Conservation (phyloP, 2,888 invertebrate genomes). For the Eupithecia subfuscata region DNA sequence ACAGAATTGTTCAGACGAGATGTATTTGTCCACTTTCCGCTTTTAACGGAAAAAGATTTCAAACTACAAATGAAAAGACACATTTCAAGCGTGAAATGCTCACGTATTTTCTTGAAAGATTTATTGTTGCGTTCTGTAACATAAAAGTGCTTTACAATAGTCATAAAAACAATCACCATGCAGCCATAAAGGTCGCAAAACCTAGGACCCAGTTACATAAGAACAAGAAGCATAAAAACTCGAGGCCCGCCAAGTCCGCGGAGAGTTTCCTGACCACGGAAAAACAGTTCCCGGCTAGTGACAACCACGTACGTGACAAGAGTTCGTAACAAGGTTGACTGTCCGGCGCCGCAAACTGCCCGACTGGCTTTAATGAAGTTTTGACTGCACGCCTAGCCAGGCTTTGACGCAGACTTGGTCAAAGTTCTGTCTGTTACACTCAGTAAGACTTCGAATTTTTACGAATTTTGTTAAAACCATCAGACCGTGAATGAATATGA, state of each 20-base stretch:
- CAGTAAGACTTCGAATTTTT: slow-evolving; percentile 25
- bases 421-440: slow-evolving; percentile 41
- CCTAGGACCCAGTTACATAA: slow-evolving; percentile 58
- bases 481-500: background rate
- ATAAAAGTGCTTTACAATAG: slow-evolving; percentile 11
- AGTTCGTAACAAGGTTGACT: slow-evolving; percentile 54
- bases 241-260: slow-evolving; percentile 50
- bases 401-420: slow-evolving; percentile 47
- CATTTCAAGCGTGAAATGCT: slow-evolving; percentile 23
- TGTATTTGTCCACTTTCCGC: slow-evolving; percentile 50
- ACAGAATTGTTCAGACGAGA: slow-evolving; percentile 50
- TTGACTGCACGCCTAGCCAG: slow-evolving; percentile 54
- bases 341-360: slow-evolving; percentile 61
- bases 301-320: slow-evolving; percentile 67
- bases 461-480: background rate
- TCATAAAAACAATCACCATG: slow-evolving; percentile 18
- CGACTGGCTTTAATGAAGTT: slow-evolving; percentile 66
- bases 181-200: slow-evolving; percentile 45
- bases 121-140: slow-evolving; percentile 9
- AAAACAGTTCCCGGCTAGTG: slow-evolving; percentile 65
- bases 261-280: slow-evolving; percentile 69
- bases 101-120: slow-evolving; percentile 17
- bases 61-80: slow-evolving; percentile 33
- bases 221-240: slow-evolving; percentile 42
- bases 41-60: slow-evolving; percentile 40